Percentiles rank a stretch among this genome's conserved stretches.
Conservation (phyloP, 2,113 vertebrate species). For the Rousettus leschenaultii region DNA sequence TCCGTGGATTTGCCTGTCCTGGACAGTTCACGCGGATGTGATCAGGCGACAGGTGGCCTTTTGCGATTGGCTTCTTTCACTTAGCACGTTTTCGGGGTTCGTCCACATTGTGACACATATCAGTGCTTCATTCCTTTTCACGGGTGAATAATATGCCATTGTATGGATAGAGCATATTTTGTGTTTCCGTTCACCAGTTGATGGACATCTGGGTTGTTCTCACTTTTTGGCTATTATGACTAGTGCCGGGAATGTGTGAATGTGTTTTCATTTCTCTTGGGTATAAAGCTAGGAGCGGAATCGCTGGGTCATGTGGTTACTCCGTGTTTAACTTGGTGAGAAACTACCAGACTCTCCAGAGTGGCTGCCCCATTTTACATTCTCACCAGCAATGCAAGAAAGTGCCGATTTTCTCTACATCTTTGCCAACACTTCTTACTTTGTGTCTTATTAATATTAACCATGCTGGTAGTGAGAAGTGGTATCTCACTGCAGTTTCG, state of each 20-base stretch:
- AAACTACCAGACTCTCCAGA: background rate
- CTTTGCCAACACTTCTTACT: background rate
- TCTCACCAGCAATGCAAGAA: background rate
- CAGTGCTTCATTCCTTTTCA: background rate
- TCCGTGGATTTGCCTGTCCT: background rate
- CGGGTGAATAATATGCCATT: background rate
- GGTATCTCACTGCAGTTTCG: background rate
- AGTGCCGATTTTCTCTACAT: background rate
- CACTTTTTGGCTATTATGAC: background rate
- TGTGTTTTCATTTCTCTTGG: background rate
- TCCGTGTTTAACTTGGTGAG: background rate
- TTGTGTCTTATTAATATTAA: background rate
- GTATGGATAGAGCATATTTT: fast-evolving
- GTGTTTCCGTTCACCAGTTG: background rate
- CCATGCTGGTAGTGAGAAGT: background rate
- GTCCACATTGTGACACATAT: fast-evolving
- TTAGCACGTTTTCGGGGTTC: background rate
- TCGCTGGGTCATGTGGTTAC: background rate
- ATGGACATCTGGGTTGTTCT: background rate
- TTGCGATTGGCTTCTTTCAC: background rate
- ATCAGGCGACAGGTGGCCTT: too few relatives aligned
- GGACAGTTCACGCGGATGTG: background rate
- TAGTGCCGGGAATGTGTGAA: background rate
- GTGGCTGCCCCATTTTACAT: background rate
- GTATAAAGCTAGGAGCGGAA: background rate